Conservation (phyloP, 2,797 vertebrate genomes). For the Kryptopterus vitreolus region DNA sequence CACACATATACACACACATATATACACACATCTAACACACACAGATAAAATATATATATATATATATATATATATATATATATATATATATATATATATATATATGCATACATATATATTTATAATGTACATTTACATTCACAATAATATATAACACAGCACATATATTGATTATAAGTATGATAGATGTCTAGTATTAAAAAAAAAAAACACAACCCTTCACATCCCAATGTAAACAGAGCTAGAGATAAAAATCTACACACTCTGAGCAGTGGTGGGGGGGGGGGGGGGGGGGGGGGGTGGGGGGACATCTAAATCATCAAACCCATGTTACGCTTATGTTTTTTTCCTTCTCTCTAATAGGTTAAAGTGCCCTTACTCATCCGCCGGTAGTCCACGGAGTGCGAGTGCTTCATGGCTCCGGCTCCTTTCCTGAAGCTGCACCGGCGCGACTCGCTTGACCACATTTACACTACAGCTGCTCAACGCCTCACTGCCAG, state of each 20-base stretch:
- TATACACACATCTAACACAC: background rate
- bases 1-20: background rate
- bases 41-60: background rate
- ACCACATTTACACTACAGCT: conserved; percentile 76
- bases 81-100: background rate
- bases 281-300: no score
- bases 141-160: background rate
- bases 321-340: background rate
- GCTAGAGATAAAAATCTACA: background rate
- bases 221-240: background rate
- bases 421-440: conserved; percentile 58
- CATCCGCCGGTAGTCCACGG: conserved; percentile 72
- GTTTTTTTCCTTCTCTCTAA: background rate
- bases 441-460: conserved; percentile 69
- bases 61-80: background rate
- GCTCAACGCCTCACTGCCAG: conserved; percentile 73
- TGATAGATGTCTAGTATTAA: no score
- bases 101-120: background rate
- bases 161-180: no score
- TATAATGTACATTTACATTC: background rate
- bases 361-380: conserved; percentile 73
- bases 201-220: no score
- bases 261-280: background rate
- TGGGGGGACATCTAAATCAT: background rate
- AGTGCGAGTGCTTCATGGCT: conserved; percentile 73